Base-by-base conservation (phyloP, 2,888 invertebrate genomes). In the Pterostichus niger region DNA sequence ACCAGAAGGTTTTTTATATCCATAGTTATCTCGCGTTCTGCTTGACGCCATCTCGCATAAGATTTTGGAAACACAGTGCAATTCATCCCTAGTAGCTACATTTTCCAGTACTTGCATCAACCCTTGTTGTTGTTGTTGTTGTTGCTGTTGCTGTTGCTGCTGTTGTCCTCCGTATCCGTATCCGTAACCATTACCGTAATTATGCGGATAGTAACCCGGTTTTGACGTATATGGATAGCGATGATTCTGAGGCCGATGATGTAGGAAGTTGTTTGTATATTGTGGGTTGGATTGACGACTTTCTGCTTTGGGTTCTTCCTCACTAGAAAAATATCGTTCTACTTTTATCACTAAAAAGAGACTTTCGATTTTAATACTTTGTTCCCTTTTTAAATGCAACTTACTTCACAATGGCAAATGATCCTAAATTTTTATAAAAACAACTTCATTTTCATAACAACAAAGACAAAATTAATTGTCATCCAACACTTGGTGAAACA, bases 41-140 rank as follows among this genome's bases (percentile, higher is more conserved):
- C 5, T 54, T 61, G 86, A 93, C 90, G 95, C 94, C 78, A 95
- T 92, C 89, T 96, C 96, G 87, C 96, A 96, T 84, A 96, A 91
- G 86, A 96, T 91, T 87, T 95, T 92, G 2, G 96, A 94, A 84
- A 96, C 95, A 89, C 96, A 96, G 87, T 95, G 93, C 86, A 93
- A 92, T 88, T 96, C 95, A 88, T 96, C 96, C 89, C 95, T 94
- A 86, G 91, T 90, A 15, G 93, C 91, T 86, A 94, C 93, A 84
- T 93, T 92, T 86, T 91, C 90, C 84, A 94, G 88, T 11, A 93
- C 93, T 24, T 90, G 89, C 87, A 90, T 88, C 52, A 91, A 86
- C 33, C 89, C 85, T 86, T 87, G 84, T 85, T 56, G 84, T 75
- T 61, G 15, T 33, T 46, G 40, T 59, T 40, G 82, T 73, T 10